Evolutionary conservation across 2,888 invertebrate species (phyloP), one percentile per base, ranked within the genome.

Genomic region (Prosopocoilus inquinatus): DNA sequence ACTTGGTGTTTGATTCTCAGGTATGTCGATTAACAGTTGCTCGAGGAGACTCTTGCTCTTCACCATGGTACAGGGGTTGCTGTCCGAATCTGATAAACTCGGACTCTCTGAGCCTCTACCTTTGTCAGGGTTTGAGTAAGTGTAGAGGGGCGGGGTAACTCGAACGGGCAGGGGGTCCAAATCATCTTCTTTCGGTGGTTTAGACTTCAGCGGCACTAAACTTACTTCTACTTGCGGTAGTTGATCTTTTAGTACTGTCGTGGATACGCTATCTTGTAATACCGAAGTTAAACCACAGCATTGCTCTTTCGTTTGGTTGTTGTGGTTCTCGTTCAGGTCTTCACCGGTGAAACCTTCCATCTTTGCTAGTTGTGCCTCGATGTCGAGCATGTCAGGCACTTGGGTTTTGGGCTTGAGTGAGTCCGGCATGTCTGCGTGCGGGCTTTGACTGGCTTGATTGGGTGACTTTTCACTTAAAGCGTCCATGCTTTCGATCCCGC

Each of bases 401-500:
- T 75, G 75, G 59, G 70, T 67, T 61, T 72, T 70, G 36, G 67
- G 61, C 68, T 70, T 64, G 48, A 60, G 53, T 7, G 56, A 60
- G 44, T 70, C 69, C 45, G 70, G 69, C 59, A 69, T 66, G 60
- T 74, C 72, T 62, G 78, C 70, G 67, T 78, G 84, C 60, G 84
- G 91, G 75, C 85, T 91, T 79, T 80, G 90, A 77, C 83, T 88
- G 77, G 90, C 89, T 74, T 92, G 92, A 75, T 91, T 91, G 41
- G 72, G 72, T 12, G 71, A 67, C 73, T 94, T 94, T 74, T 94
- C 94, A 13, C 93, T 93, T n/a, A 93, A 77, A 2, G 94, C 93
- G 73, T 94, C 94, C 94, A 94, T 93, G 35, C 92, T 92, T 75
- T 94, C 94, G 53, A 94, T 94, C 11, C 94, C 94, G 53, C 93